Conservation (phyloP, 1,140 invertebrate genomes). For the Aphelenchoides avenae region DNA sequence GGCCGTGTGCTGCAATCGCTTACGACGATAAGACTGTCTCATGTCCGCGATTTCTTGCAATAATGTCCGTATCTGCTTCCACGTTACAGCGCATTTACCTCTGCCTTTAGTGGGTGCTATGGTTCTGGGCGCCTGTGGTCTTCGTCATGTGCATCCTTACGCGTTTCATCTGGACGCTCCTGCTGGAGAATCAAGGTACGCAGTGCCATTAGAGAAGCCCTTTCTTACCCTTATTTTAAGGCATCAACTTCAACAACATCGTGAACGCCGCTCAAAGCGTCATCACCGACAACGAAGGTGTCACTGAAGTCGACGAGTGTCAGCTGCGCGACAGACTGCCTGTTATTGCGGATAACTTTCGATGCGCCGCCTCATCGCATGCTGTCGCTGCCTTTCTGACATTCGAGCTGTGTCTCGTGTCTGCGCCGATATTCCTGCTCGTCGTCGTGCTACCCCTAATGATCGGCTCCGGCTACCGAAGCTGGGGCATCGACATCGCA, state of each 20-base stretch:
- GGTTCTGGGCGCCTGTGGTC: conserved; percentile 31
- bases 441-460: conserved; percentile 23
- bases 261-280: conserved; percentile 18
- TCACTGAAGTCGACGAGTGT: conserved; percentile 29
- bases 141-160: conserved; percentile 30
- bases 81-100: neutral
- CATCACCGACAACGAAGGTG: conserved; percentile 21
- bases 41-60: neutral
- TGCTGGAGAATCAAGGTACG: conserved; percentile 28
- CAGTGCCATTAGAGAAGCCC: neutral
- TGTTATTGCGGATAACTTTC: conserved; percentile 30
- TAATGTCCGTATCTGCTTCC: too few species aligned
- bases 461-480: conserved; percentile 23
- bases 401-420: conserved; percentile 20
- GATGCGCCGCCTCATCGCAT: conserved; percentile 20
- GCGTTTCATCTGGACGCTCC: conserved; percentile 24
- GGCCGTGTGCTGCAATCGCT: too few species aligned
- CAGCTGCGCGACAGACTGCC: conserved; percentile 18
- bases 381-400: conserved; percentile 25
- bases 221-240: conserved; percentile 1
- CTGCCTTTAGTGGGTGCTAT: conserved; percentile 27
- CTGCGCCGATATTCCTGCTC: conserved; percentile 24
- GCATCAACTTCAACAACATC: conserved; percentile 25
- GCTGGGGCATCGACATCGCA: conserved; percentile 30
- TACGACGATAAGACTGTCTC: neutral